phyloP scores from a whole-genome alignment of 2,113 vertebrate genomes.

The Poeciliopsis retropinna region DNA sequence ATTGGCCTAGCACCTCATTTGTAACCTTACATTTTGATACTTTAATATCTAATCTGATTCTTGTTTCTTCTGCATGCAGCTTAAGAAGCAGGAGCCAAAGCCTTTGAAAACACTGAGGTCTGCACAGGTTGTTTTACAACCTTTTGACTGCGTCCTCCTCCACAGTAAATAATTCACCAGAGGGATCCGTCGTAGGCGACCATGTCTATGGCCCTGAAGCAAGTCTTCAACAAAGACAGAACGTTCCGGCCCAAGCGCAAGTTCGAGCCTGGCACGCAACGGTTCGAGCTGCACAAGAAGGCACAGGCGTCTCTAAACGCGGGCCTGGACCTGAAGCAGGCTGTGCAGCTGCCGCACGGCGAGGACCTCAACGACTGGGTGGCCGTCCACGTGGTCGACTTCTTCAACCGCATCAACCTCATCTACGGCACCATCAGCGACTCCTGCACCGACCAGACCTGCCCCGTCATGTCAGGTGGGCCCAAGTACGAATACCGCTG shows the following conservation, averaged over 20 bases:
- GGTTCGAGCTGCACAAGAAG: slow-evolving; percentile 96
- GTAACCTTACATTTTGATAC: background rate
- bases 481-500: slow-evolving; percentile 97
- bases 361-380: slow-evolving; percentile 98
- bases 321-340: slow-evolving; percentile 92
- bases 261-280: slow-evolving; percentile 95
- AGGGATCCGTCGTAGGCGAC: slow-evolving; percentile 41
- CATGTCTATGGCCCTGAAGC: slow-evolving; percentile 93
- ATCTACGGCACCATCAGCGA: slow-evolving; percentile 98
- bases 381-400: slow-evolving; percentile 97
- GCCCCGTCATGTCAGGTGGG: slow-evolving; percentile 94
- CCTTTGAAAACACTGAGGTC: slow-evolving; percentile 16
- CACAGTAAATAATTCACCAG: slow-evolving; percentile 55
- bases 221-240: slow-evolving; percentile 98
- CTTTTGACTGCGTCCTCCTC: slow-evolving; percentile 42
- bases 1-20: no score
- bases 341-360: slow-evolving; percentile 89
- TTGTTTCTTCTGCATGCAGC: slow-evolving; percentile 32
- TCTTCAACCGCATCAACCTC: slow-evolving; percentile 99
- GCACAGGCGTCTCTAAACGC: slow-evolving; percentile 95
- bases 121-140: slow-evolving; percentile 39
- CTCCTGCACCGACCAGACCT: slow-evolving; percentile 90
- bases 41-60: slow-evolving; percentile 8
- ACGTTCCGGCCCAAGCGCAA: slow-evolving; percentile 98
- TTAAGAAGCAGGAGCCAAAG: slow-evolving; percentile 26